Conservation (phyloP, 2,797 vertebrate genomes). For the Amniataba percoides region DNA sequence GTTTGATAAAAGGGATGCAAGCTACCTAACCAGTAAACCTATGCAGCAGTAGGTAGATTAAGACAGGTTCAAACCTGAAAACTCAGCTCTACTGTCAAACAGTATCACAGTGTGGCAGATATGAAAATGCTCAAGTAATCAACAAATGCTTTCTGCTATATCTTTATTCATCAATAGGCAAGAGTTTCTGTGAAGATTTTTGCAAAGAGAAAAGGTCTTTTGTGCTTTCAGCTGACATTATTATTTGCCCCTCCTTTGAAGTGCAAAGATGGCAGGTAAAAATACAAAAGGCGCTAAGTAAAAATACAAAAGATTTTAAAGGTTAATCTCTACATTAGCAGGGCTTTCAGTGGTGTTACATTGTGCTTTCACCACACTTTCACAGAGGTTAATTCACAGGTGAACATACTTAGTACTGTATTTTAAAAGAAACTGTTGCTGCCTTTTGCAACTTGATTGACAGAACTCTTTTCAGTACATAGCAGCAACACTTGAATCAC, state of each 20-base stretch:
- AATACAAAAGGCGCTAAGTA: not conserved
- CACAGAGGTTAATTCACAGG: not conserved
- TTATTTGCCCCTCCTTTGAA: not conserved
- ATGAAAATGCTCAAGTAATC: not conserved
- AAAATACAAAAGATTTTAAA: not conserved
- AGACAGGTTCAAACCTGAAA: not conserved
- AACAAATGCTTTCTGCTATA: not conserved
- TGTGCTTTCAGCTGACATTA: not conserved
- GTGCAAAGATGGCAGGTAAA: not conserved
- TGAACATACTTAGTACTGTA: not conserved
- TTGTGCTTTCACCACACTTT: not conserved
- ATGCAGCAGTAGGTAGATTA: too few species aligned
- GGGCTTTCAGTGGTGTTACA: not conserved
- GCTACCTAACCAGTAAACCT: not conserved
- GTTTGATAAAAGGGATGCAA: not conserved
- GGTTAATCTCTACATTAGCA: not conserved
- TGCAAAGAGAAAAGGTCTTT: not conserved
- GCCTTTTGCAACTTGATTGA: conserved; percentile 4
- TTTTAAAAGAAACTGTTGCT: not conserved
- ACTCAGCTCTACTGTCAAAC: not conserved
- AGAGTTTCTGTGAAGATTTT: not conserved
- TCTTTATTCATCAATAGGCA: not conserved
- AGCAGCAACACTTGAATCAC: not conserved
- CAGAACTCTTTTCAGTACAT: not conserved
- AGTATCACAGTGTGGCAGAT: not conserved